phyloP scores from a whole-genome alignment of 2,797 vertebrate genomes.

The Acanthis flammea region DNA sequence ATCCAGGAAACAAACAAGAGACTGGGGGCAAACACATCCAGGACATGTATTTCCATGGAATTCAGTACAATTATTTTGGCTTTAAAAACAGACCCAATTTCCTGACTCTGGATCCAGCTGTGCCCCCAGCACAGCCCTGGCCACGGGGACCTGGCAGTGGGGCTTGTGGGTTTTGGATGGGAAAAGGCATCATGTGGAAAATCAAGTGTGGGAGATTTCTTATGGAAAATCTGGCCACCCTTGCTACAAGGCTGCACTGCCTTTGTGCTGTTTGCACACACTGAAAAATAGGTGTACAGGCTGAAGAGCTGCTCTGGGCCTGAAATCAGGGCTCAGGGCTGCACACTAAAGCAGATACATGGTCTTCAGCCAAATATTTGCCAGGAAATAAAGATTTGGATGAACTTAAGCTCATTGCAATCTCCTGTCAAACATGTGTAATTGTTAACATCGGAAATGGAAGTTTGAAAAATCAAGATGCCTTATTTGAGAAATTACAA shows the following conservation, averaged over 20 bases:
- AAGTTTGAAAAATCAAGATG: background rate
- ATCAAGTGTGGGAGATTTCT: background rate
- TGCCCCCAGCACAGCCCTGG: background rate
- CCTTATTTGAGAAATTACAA: background rate
- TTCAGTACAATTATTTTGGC: background rate
- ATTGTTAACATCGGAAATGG: background rate
- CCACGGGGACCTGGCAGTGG: accelerated
- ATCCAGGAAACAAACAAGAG: background rate
- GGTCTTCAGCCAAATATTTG: background rate
- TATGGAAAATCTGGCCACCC: background rate
- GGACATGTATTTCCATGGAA: background rate
- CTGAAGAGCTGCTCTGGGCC: background rate
- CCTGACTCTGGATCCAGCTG: background rate
- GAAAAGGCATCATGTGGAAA: background rate
- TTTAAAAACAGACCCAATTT: background rate
- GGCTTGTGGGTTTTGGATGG: background rate
- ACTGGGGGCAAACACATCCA: background rate
- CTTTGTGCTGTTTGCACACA: accelerated
- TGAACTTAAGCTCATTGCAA: background rate
- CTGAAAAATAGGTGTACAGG: background rate
- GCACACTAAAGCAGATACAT: background rate
- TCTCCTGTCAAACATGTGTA: background rate
- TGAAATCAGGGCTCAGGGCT: background rate
- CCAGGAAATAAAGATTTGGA: background rate
- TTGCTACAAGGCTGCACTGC: background rate